Conservation (phyloP, 2,888 invertebrate species). For the Bhutanitis thaidina region DNA sequence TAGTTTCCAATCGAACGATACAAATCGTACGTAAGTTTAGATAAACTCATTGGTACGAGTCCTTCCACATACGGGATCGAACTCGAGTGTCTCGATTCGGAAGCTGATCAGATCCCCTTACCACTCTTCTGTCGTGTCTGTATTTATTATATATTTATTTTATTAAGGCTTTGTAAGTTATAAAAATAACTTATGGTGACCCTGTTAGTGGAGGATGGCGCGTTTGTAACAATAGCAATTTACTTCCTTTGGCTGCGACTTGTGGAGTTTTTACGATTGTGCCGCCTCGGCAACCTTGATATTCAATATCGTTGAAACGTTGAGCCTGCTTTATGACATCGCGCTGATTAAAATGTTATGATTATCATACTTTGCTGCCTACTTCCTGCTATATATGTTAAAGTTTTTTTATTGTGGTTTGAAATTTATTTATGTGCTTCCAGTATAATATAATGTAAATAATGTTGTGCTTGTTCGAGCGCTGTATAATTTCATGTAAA, state of each 20-base stretch:
- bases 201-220: slow-evolving; percentile 31
- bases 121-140: too few species aligned
- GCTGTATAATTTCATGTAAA: too few species aligned
- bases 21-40: too few species aligned
- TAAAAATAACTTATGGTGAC: neutral
- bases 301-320: slow-evolving; percentile 16
- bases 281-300: slow-evolving; percentile 19
- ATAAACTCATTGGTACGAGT: too few species aligned
- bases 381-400: slow-evolving; percentile 6
- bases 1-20: too few species aligned
- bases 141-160: neutral
- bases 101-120: too few species aligned
- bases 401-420: neutral
- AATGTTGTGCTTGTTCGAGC: too few species aligned
- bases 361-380: neutral
- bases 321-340: slow-evolving; percentile 6
- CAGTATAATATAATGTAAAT: too few species aligned
- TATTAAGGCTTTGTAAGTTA: too few species aligned
- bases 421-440: neutral
- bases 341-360: slow-evolving; percentile 5
- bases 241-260: slow-evolving; percentile 7
- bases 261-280: slow-evolving; percentile 17
- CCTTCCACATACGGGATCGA: too few species aligned
- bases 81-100: too few species aligned
- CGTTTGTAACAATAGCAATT: slow-evolving; percentile 12